Evolutionary conservation across 2,888 invertebrate genomes (phyloP).

Genomic region (Zygothrica quintamaculata): DNA sequence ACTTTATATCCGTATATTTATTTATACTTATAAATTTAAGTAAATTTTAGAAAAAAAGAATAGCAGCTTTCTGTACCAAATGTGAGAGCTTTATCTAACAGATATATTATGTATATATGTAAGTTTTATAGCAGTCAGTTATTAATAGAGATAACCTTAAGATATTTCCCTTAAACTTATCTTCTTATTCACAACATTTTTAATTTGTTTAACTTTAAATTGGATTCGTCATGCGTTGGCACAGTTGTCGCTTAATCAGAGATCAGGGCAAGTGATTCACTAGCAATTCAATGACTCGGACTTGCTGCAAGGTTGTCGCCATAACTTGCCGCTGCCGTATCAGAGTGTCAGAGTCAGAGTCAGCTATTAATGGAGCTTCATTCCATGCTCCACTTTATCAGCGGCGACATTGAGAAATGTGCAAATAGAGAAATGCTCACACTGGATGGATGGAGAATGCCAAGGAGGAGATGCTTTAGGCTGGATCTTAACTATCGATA

Average conservation of each 20-base stretch:
- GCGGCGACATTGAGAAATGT: conserved; percentile 50
- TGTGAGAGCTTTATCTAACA: too few relatives aligned
- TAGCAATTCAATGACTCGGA: conserved; percentile 41
- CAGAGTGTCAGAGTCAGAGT: neutral
- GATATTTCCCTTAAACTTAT: neutral
- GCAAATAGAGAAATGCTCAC: conserved; percentile 26
- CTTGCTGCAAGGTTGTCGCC: conserved; percentile 47
- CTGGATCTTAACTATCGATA: neutral
- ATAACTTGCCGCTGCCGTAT: conserved; percentile 25
- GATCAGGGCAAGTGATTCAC: conserved; percentile 55
- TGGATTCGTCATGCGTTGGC: conserved; percentile 46
- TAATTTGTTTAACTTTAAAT: too few relatives aligned
- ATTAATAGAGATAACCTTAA: too few relatives aligned
- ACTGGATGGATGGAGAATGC: neutral
- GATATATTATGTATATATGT: too few relatives aligned
- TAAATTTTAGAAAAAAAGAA: too few relatives aligned
- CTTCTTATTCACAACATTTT: too few relatives aligned
- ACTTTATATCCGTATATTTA: too few relatives aligned
- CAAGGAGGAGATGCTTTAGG: neutral
- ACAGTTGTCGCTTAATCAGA: conserved; percentile 35
- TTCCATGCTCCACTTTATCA: conserved; percentile 51
- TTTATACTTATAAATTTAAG: too few relatives aligned
- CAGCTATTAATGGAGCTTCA: conserved; percentile 47
- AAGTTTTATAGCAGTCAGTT: too few relatives aligned
- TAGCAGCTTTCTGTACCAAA: too few relatives aligned